Base-by-base conservation (phyloP, 2,113 vertebrate genomes). In the Phyllopteryx taeniolatus region DNA sequence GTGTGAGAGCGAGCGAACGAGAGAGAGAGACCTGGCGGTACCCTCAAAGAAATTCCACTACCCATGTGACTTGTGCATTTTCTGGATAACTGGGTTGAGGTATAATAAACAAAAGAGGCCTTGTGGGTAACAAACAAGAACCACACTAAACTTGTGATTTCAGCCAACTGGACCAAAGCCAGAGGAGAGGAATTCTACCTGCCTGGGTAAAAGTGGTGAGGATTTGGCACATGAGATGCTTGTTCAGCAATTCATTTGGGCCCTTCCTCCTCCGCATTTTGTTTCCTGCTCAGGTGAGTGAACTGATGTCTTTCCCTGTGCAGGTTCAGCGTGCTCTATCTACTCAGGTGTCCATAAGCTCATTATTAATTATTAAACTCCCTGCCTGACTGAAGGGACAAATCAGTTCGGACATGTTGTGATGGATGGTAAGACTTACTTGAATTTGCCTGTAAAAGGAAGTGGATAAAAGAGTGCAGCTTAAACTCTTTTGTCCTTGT, bases 331-430 rank as follows among this genome's bases (percentile, higher is more conserved):
- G 5, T 31, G 31, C 31, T 35, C 71, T 51, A 60, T 35, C 71
- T 51, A 60, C 88, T 81, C 86, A 62, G 84, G 76, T 89, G 79
- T 89, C 87, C 74, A 53, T 78, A 84, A 82, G 70, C 77, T 90
- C 86, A 69, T 69, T 79, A 81, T 93, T 80, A 91, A 92, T 93
- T 85, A 93, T 93, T 93, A 68, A 93, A 85, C 57, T 31, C 43
- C 15, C 67, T 73, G 43, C 59, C 63, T 51, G 82, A 77, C 74
- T 54, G 88, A 89, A 87, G 65, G 46, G 77, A 77, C 60, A 92
- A 92, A 91, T 91, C 82, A 77, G 80, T 84, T 86, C 6, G 80
- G 75, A 74, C 57, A 85, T 92, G 85, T 90, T 84, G 78, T 79
- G 47, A 88, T 91, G 91, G 87, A 90, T 74, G 93, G 90, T 91